Conservation (phyloP, 2,888 invertebrate species). For the Desoria tigrina region DNA sequence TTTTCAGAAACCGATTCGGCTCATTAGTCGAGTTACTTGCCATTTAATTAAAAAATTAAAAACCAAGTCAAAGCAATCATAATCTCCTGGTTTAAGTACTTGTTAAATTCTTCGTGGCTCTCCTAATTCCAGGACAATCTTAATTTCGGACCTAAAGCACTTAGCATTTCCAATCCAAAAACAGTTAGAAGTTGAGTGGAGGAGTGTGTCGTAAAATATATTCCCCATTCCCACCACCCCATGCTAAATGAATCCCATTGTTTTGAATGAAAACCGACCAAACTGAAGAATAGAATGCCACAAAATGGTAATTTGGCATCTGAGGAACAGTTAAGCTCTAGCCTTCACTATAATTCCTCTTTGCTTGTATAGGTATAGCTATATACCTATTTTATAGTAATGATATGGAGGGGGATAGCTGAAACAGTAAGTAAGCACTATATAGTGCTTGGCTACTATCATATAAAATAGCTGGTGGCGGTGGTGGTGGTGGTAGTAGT, state of each 20-base stretch:
- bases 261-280: constrained; percentile 20
- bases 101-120: no score
- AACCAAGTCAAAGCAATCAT: no score
- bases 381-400: no score
- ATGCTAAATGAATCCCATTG: constrained; percentile 18
- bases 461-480: neutral
- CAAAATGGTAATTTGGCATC: constrained; percentile 26
- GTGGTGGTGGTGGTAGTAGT: neutral
- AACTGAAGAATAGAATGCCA: constrained; percentile 16
- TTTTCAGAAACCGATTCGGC: no score
- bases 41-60: no score
- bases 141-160: constrained; percentile 1
- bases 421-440: no score
- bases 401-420: no score
- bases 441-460: no score
- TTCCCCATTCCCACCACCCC: neutral
- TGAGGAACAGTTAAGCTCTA: constrained; percentile 6
- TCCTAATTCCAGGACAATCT: no score
- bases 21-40: no score
- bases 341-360: neutral
- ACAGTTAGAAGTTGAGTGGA: neutral
- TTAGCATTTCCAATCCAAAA: constrained; percentile 1
- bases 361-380: neutral
- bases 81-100: no score
- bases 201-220: neutral